A percentile compares a stretch with the other conserved stretches of the same genome.
phyloP scores from a whole-genome alignment of 2,888 invertebrate genomes.

The Flexamia atlantica region DNA sequence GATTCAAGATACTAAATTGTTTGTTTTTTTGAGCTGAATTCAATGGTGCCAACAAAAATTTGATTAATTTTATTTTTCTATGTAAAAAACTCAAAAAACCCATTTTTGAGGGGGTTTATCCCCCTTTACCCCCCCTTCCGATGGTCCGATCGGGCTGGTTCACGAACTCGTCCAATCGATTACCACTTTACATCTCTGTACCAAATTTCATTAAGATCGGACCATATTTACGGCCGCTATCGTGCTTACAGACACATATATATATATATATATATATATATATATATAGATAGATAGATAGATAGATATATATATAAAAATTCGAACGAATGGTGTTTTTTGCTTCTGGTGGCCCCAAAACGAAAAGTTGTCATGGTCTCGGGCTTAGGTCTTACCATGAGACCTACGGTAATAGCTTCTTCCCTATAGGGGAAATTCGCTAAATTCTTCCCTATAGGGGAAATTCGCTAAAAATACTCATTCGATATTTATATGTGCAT shows the following conservation, averaged over 20 bases:
- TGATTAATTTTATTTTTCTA: background rate
- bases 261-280: background rate
- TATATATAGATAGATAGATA: background rate
- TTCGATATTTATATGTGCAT: too few species aligned
- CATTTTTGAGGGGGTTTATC: background rate
- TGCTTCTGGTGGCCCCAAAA: background rate
- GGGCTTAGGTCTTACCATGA: background rate
- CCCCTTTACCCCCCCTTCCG: background rate
- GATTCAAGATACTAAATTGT: background rate
- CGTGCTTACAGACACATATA: constrained; percentile 4
- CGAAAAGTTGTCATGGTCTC: background rate
- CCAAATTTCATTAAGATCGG: background rate
- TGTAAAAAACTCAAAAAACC: background rate
- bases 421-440: constrained; percentile 2
- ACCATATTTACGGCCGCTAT: background rate
- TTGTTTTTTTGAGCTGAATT: background rate
- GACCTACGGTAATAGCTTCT: constrained; percentile 9
- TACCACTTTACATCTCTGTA: background rate
- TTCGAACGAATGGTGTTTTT: background rate
- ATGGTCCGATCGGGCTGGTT: background rate
- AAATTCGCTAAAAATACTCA: too few species aligned
- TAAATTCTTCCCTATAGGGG: too few species aligned
- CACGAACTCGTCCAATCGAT: background rate
- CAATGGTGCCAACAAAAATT: background rate
- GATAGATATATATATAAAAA: background rate